Evolutionary conservation across 2,113 vertebrate species (phyloP).

Genomic region (Australoheros scitulus): DNA sequence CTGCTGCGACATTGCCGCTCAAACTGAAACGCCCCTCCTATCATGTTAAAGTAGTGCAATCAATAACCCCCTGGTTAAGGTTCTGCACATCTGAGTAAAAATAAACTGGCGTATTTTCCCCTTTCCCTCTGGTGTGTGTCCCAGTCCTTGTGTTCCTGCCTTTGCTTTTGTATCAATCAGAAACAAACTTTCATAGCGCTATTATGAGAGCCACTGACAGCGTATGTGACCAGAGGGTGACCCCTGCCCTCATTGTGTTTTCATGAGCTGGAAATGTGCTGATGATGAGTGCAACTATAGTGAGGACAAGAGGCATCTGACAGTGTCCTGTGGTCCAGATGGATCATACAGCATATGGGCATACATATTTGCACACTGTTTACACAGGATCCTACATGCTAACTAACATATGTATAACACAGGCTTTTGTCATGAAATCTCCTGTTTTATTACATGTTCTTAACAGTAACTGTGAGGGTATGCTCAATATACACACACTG

Average conservation of each 20-base stretch:
- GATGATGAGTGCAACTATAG: conserved; percentile 51
- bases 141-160: neutral
- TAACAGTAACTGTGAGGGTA: neutral
- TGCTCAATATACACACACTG: neutral
- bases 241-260: conserved; percentile 67
- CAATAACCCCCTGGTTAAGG: conserved; percentile 6
- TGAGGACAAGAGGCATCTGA: conserved; percentile 36
- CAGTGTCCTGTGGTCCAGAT: conserved; percentile 13
- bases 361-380: neutral
- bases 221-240: conserved; percentile 38
- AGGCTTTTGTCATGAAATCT: neutral
- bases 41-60: neutral
- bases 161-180: conserved; percentile 37
- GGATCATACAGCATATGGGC: neutral
- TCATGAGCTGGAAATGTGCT: conserved; percentile 75
- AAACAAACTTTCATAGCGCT: conserved; percentile 43
- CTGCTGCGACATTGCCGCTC: neutral
- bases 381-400: neutral
- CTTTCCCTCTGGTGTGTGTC: neutral
- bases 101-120: neutral
- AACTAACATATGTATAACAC: neutral
- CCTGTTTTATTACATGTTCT: neutral
- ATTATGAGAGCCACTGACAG: conserved; percentile 33
- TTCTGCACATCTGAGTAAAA: neutral
- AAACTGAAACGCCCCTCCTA: neutral